These are phyloP conservation scores for Chionis minor DNA, from an alignment of 2,113 vertebrate species.

Conservation along the genomic window DNA sequence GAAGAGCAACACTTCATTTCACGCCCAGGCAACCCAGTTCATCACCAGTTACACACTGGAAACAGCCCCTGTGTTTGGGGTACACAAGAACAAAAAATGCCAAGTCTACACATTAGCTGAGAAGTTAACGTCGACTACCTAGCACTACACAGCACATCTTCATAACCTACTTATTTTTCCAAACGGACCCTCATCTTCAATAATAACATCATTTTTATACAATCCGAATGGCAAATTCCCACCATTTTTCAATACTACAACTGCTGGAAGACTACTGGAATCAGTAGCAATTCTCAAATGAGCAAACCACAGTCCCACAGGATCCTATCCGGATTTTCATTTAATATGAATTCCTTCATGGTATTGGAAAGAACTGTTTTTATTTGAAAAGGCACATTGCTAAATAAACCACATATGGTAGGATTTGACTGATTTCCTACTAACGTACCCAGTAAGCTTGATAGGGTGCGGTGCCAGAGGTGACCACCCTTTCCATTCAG, in stretches of 20 bases:
- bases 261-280: background rate
- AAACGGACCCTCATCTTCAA: background rate
- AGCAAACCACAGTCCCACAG: rapidly evolving
- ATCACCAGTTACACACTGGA: background rate
- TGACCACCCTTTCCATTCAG: background rate
- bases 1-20: background rate
- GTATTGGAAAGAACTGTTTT: background rate
- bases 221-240: background rate
- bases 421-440: background rate
- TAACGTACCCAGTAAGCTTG: background rate
- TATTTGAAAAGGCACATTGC: background rate
- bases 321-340: background rate
- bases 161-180: background rate
- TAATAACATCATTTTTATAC: background rate
- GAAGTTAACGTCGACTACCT: background rate
- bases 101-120: background rate
- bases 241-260: background rate
- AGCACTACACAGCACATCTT: background rate
- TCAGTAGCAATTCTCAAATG: background rate
- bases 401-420: background rate
- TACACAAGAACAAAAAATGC: background rate
- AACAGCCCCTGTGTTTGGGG: background rate
- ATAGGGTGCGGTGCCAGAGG: background rate
- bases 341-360: background rate
- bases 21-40: background rate